phyloP scores from a whole-genome alignment of 2,888 invertebrate species.

The Plusia festucae region DNA sequence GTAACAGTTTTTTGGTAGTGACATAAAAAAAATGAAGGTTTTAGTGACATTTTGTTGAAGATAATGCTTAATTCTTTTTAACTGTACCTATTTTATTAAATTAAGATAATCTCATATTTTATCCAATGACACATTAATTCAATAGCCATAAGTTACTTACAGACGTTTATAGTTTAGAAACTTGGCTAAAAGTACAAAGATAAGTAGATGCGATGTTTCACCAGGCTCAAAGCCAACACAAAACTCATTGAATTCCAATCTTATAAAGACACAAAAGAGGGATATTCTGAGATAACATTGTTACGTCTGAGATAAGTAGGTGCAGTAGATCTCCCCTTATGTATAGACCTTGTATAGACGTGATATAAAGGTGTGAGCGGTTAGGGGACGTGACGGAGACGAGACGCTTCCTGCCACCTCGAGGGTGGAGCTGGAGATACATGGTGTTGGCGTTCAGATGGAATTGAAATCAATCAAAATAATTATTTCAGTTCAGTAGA shows the following conservation, averaged over 20 bases:
- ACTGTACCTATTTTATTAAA: no score
- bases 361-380: slow-evolving; percentile 56
- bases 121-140: no score
- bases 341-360: no score
- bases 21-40: neutral
- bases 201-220: neutral
- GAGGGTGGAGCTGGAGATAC: slow-evolving; percentile 34
- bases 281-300: slow-evolving; percentile 37
- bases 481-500: no score
- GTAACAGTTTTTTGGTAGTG: neutral
- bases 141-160: no score
- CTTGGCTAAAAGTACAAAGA: no score
- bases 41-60: no score
- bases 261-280: slow-evolving; percentile 23
- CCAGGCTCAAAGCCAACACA: neutral
- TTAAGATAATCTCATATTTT: no score
- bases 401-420: slow-evolving; percentile 56
- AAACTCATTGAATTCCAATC: slow-evolving; percentile 10
- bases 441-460: slow-evolving; percentile 15
- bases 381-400: slow-evolving; percentile 51
- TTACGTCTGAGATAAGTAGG: slow-evolving; percentile 42
- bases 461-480: neutral
- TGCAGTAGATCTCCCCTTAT: slow-evolving; percentile 53
- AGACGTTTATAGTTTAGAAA: no score
- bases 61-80: no score